Evolutionary conservation across 2,113 vertebrate genomes (phyloP).

Genomic region (Onychorhynchus coronatus): DNA sequence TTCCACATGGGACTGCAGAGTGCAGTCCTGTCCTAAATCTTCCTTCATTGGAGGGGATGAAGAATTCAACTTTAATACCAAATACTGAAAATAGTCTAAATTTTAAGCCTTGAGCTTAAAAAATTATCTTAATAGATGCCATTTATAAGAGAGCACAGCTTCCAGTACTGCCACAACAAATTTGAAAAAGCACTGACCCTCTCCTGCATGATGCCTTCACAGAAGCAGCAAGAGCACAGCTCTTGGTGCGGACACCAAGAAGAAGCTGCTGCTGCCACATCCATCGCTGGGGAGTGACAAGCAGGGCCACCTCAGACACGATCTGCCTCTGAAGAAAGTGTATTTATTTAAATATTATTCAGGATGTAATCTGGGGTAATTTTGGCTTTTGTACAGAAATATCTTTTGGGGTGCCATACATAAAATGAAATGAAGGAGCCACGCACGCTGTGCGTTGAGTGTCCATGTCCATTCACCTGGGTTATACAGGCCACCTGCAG

Average conservation of each 20-base stretch:
- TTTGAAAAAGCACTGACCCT: background rate
- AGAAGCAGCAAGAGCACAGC: background rate
- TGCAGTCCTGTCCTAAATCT: background rate
- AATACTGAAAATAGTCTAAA: background rate
- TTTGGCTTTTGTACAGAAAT: background rate
- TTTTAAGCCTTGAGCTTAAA: background rate
- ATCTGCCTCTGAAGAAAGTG: background rate
- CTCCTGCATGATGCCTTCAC: background rate
- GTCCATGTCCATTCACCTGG: background rate
- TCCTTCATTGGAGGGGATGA: background rate
- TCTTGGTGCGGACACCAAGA: background rate
- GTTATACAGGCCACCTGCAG: background rate
- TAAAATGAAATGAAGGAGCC: background rate
- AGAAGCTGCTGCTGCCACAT: background rate
- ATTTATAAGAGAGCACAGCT: background rate
- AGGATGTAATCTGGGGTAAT: background rate
- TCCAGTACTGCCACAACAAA: background rate
- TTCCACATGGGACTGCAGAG: background rate
- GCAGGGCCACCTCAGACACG: background rate
- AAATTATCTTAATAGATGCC: background rate
- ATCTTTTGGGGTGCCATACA: background rate
- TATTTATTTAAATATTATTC: background rate
- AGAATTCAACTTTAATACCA: background rate
- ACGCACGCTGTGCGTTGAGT: accelerated
- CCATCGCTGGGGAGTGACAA: background rate